Conservation (phyloP, 2,113 vertebrate species). For the mouse (Mus musculus) region DNA sequence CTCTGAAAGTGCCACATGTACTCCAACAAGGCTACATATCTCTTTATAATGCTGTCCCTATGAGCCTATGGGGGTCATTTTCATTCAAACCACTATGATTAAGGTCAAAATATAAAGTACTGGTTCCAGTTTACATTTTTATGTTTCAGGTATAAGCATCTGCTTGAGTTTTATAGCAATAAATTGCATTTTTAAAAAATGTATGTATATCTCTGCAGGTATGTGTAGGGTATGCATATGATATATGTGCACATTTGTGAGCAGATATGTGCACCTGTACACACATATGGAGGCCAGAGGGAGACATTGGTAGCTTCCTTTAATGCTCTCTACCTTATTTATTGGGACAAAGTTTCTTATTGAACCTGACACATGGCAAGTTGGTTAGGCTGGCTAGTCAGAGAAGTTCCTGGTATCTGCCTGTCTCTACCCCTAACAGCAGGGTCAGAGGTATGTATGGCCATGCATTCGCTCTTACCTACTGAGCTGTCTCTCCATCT, state of each 20-base stretch:
- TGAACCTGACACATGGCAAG: not conserved
- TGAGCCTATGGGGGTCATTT: not conserved
- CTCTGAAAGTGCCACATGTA: not conserved
- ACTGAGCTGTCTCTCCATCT: not conserved
- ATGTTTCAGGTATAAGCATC: not conserved
- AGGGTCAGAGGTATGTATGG: not conserved
- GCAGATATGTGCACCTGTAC: not conserved
- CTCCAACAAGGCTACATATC: not conserved
- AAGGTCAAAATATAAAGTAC: not conserved
- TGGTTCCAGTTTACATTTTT: not conserved
- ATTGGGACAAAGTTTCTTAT: not conserved
- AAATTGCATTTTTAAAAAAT: not conserved
- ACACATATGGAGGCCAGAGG: not conserved
- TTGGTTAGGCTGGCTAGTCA: not conserved
- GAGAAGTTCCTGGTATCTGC: not conserved
- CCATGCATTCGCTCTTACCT: not conserved
- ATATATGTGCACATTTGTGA: not conserved
- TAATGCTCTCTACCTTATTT: not conserved
- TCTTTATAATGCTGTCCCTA: not conserved
- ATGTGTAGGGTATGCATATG: not conserved
- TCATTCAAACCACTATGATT: not conserved
- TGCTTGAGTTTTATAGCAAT: not conserved
- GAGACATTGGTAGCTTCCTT: not conserved
- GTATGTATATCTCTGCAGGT: not conserved
- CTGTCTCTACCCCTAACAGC: not conserved